Base-by-base conservation (phyloP, 2,797 vertebrate species). In the Coilia nasus region DNA sequence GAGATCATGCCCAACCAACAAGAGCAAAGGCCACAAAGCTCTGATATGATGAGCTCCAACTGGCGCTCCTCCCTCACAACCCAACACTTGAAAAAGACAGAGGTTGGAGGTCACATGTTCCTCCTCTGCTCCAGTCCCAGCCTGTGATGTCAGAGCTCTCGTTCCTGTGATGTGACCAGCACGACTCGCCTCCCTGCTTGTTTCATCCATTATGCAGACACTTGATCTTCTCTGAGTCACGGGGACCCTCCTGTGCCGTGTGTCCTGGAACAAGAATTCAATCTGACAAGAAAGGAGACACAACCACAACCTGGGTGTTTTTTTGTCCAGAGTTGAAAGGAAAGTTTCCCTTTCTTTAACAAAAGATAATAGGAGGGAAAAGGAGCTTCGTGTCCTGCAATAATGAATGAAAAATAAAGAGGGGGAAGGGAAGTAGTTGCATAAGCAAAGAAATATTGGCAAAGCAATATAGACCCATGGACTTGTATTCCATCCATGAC, bases 191-290 rank as follows among this genome's bases (percentile, higher is more conserved):
- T 78, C 71, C 71, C 71, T 44, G 71, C 71, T 19, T 6, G 6
- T 78, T 41, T 41, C 71, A 78, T 78, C 35, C 71, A 78, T 44
- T 44, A 44, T 44, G 71, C 71, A 78, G 71, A 41, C 35, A 78
- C 71, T 71, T 78, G 71, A 78, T 78, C 71, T 78, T 78, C 71
- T 78, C 71, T 78, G 71, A 44, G 71, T 78, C 71, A 41, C 71
- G 1, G 71, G 71, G 31, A 78, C 41, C 71, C 71, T 78, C 35
- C 71, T 44, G 71, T 78, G 31, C 71, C 3, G 11, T 35, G 64
- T 71, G 64, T 41, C 35, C 31, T 5, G 35, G 21, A 78, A 21
- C 71, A 44, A 44, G 71, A 78, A 78, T 41, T 78, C 71, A 78
- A 41, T 41, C 31, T 44, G 71, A 78, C 71, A 78, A 78, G 71